A percentile compares a stretch with the other conserved stretches of the same genome.
Evolutionary conservation across 2,888 invertebrate genomes (phyloP).

Genomic region (Synergus japonicus): DNA sequence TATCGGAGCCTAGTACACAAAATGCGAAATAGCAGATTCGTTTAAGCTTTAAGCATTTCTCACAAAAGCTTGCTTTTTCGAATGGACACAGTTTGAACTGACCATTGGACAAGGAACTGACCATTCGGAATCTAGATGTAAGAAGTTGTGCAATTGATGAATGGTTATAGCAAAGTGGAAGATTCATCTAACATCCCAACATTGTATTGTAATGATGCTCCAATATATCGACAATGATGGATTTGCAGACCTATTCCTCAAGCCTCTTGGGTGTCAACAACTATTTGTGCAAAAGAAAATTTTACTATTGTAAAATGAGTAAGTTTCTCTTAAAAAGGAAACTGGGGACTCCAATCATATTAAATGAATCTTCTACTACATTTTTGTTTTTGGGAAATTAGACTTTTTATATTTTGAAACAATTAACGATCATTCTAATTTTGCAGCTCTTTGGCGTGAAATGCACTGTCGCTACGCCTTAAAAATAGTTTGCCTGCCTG

Average conservation of each 20-base stretch:
- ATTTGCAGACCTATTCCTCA: background rate
- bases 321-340: too few species aligned
- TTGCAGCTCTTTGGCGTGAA: too few species aligned
- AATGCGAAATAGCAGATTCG: slow-evolving; percentile 6
- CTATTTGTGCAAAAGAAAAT: background rate
- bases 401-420: too few species aligned
- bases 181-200: background rate
- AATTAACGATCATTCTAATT: too few species aligned
- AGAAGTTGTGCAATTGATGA: slow-evolving; percentile 24
- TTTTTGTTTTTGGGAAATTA: too few species aligned
- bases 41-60: background rate
- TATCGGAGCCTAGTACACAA: background rate
- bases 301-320: too few species aligned
- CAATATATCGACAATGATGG: slow-evolving; percentile 37
- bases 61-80: background rate
- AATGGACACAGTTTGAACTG: slow-evolving; percentile 33
- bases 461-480: too few species aligned
- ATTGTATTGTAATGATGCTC: slow-evolving; percentile 35
- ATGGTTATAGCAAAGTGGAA: slow-evolving; percentile 6
- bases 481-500: too few species aligned
- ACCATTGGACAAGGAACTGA: slow-evolving; percentile 11
- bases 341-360: too few species aligned
- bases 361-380: too few species aligned
- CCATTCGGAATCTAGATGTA: background rate
- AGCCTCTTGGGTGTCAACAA: background rate